These are phyloP conservation scores for Alfaro cultratus DNA, from an alignment of 2,797 vertebrate species.

Conservation along the genomic window DNA sequence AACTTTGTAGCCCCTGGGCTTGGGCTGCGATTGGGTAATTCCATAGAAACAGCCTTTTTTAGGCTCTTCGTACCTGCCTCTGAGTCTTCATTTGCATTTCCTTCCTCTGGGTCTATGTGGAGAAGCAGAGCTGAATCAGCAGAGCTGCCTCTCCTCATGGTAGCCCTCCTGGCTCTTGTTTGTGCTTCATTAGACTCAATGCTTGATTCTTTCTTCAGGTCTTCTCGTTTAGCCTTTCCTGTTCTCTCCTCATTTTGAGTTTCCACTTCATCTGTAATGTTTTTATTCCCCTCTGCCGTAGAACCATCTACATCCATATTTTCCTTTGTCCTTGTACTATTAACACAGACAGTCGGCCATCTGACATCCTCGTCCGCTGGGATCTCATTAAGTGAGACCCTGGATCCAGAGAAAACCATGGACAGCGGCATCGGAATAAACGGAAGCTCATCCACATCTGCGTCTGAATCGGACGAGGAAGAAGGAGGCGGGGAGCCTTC, in stretches of 20 bases:
- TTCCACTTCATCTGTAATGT: constrained; percentile 54
- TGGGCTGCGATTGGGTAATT: constrained; percentile 81
- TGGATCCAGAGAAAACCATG: constrained; percentile 90
- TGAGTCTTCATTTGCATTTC: constrained; percentile 41
- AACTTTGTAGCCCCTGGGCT: constrained; percentile 85
- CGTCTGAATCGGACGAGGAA: constrained; percentile 94
- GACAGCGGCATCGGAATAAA: constrained; percentile 92
- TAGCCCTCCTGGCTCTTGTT: constrained; percentile 75
- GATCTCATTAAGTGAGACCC: constrained; percentile 94
- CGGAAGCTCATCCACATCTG: constrained; percentile 93
- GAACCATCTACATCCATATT: constrained; percentile 3
- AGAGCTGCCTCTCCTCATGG: constrained; percentile 91
- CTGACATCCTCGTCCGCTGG: constrained; percentile 85
- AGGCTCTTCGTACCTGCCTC: constrained; percentile 75
- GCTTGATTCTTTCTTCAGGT: constrained; percentile 83
- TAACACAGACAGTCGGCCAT: constrained; percentile 28
- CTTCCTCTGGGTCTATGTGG: constrained; percentile 75
- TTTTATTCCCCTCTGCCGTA: constrained; percentile 29
- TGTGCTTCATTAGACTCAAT: constrained; percentile 79
- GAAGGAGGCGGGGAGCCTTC: constrained; percentile 86
- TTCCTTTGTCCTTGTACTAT: constrained; percentile 45
- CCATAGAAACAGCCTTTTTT: constrained; percentile 87
- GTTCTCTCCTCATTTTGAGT: constrained; percentile 52
- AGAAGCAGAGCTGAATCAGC: constrained; percentile 92
- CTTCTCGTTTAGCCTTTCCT: constrained; percentile 61